phyloP scores from a whole-genome alignment of 2,797 vertebrate genomes.

The Falco rusticolus region DNA sequence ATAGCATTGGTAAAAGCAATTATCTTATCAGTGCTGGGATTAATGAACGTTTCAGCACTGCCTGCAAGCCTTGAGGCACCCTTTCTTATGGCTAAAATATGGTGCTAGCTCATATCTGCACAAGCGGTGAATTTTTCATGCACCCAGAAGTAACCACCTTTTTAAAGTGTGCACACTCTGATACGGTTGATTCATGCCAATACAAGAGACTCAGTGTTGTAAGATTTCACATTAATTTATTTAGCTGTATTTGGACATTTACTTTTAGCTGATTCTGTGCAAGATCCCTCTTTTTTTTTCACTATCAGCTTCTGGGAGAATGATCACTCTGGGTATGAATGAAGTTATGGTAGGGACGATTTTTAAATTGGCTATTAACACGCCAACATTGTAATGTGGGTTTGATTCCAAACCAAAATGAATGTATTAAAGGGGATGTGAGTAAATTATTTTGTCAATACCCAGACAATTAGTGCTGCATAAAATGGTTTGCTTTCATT shows the following conservation, averaged over 20 bases:
- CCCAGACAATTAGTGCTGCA: constrained; percentile 75
- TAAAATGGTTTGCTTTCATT: constrained; percentile 71
- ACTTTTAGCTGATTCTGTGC: constrained; percentile 25
- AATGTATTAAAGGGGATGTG: constrained; percentile 74
- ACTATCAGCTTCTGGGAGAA: constrained; percentile 35
- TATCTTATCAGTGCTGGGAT: constrained; percentile 62
- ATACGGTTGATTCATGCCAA: constrained; percentile 19
- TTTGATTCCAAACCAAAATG: constrained; percentile 78
- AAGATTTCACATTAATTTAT: constrained; percentile 67
- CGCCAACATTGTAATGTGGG: constrained; percentile 46
- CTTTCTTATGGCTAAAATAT: constrained; percentile 40
- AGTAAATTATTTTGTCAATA: constrained; percentile 79
- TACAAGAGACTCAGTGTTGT: constrained; percentile 16
- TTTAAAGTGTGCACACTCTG: neutral
- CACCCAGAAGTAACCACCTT: constrained; percentile 26
- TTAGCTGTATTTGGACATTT: constrained; percentile 58
- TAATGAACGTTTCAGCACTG: constrained; percentile 50
- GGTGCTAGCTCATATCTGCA: constrained; percentile 63
- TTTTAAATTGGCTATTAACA: constrained; percentile 65
- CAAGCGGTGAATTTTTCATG: constrained; percentile 9
- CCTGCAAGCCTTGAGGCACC: constrained; percentile 55
- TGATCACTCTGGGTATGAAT: constrained; percentile 64
- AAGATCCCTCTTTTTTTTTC: constrained; percentile 20
- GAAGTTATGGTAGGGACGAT: constrained; percentile 47
- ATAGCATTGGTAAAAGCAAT: constrained; percentile 55